Conservation (phyloP, 2,797 vertebrate species). For the Anguilla megastoma region DNA sequence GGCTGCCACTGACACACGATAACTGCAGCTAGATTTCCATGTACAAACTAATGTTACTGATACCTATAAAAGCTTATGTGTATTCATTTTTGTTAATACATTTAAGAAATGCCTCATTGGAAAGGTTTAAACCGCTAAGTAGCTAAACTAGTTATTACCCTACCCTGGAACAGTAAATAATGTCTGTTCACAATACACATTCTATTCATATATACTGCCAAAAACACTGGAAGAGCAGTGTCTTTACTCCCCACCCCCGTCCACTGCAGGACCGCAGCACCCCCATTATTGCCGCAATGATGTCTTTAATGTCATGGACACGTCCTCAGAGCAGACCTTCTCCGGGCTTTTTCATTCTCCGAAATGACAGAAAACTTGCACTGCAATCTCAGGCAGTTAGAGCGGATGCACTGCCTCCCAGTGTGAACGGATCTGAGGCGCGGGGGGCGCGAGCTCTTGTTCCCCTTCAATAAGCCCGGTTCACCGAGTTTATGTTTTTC, state of each 20-base stretch:
- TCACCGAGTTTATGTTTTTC: conserved; percentile 67
- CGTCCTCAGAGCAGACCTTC: neutral
- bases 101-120: neutral
- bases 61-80: neutral
- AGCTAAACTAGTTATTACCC: neutral
- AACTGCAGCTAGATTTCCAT: neutral
- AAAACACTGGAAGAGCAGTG: neutral
- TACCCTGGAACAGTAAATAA: neutral
- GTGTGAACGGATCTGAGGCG: conserved; percentile 22
- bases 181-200: neutral
- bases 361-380: conserved; percentile 30
- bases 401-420: neutral
- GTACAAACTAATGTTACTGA: neutral
- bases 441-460: conserved; percentile 42
- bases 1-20: neutral
- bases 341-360: conserved; percentile 41
- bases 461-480: conserved; percentile 69
- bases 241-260: neutral
- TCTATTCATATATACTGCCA: neutral
- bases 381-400: conserved; percentile 44
- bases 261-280: neutral
- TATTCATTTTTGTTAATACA: neutral
- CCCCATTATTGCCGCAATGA: neutral
- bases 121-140: neutral
- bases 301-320: conserved; percentile 52